A percentile compares a stretch with the other conserved stretches of the same genome.
Evolutionary conservation across 2,113 vertebrate species (phyloP).

Genomic region (Hemiprocne comata): DNA sequence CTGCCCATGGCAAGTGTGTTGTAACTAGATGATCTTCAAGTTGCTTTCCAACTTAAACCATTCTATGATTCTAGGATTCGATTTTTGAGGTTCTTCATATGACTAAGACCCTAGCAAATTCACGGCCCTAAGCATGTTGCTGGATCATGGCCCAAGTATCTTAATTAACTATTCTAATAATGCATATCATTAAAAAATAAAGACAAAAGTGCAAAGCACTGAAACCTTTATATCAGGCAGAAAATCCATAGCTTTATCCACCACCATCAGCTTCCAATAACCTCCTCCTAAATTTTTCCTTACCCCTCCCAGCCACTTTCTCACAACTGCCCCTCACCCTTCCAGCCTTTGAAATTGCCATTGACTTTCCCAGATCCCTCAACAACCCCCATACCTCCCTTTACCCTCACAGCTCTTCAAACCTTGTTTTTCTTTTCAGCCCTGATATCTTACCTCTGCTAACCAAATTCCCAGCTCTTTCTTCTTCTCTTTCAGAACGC

Average conservation of each 20-base stretch:
- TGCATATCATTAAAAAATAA: not conserved
- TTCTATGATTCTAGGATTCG: too few relatives aligned
- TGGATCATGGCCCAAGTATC: not conserved
- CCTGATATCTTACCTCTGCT: not conserved
- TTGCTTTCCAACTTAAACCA: too few relatives aligned
- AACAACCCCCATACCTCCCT: not conserved
- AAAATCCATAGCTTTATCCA: not conserved
- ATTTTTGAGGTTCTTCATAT: not conserved
- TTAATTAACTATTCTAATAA: slow-evolving; percentile 16
- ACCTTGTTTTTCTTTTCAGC: not conserved
- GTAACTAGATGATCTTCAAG: too few relatives aligned
- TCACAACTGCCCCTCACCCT: not conserved
- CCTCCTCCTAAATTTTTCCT: not conserved
- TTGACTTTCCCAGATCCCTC: not conserved
- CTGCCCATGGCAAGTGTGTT: too few relatives aligned
- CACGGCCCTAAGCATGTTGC: not conserved
- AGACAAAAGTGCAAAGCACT: not conserved
- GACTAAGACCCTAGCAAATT: not conserved
- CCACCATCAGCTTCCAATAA: not conserved
- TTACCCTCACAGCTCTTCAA: not conserved
- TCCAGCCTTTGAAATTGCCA: not conserved
- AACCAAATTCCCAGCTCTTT: not conserved
- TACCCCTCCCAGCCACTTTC: not conserved
- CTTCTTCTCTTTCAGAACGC: not conserved
- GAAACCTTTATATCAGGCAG: not conserved